Evolutionary conservation across 2,113 vertebrate genomes (phyloP).

Genomic region (Galemys pyrenaicus): DNA sequence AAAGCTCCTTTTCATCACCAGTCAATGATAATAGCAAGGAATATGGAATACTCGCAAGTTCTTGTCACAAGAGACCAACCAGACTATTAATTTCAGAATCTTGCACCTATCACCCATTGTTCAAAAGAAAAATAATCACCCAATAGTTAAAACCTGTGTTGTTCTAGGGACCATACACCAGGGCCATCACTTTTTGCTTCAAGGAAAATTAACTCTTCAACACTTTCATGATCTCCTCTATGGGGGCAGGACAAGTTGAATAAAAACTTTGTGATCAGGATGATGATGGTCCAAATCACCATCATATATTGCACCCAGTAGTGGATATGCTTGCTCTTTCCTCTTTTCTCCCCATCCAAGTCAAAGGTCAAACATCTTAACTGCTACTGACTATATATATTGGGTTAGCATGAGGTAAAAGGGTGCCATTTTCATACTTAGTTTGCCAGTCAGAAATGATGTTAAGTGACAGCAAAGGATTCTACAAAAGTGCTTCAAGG

Average conservation of each 20-base stretch:
- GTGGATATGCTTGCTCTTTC: not conserved
- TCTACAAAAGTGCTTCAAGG: not conserved
- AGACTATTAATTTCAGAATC: not conserved
- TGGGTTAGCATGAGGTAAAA: not conserved
- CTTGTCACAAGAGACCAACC: not conserved
- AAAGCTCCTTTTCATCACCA: not conserved
- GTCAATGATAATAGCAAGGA: not conserved
- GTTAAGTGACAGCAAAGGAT: not conserved
- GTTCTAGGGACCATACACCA: not conserved
- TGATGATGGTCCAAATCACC: not conserved
- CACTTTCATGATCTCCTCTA: not conserved
- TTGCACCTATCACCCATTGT: not conserved
- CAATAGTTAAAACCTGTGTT: not conserved
- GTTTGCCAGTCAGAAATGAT: not conserved
- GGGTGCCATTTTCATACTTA: constrained; percentile 18
- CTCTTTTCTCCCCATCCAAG: not conserved
- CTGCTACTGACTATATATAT: constrained; percentile 26
- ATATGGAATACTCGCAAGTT: no score
- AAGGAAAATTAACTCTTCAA: not conserved
- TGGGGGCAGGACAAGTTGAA: not conserved
- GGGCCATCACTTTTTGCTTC: not conserved
- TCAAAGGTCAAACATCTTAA: constrained; percentile 43
- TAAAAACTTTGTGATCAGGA: not conserved
- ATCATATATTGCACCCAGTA: not conserved
- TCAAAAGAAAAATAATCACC: not conserved